Evolutionary conservation across 53 echinoderm and acorn worm species (phyloP).

Genomic region (Glandiceps talaboti): DNA sequence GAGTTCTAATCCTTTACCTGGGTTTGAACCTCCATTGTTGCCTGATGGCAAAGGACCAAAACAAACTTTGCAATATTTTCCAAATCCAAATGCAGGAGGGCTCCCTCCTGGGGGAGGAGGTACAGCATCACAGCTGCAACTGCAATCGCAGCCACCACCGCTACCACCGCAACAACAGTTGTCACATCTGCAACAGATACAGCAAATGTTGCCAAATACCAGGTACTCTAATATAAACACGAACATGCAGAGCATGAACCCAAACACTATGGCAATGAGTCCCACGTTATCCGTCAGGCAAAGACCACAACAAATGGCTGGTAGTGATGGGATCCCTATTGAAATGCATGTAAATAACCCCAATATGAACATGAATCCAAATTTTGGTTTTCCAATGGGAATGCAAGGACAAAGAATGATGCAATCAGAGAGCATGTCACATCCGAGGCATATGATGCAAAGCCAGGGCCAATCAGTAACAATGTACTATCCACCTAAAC

Average conservation of each 20-base stretch:
- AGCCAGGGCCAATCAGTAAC: neutral
- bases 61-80: slow-evolving; percentile 98
- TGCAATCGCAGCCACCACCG: neutral
- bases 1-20: neutral
- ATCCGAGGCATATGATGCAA: neutral
- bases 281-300: neutral
- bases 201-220: neutral
- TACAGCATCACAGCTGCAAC: neutral
- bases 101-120: neutral
- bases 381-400: neutral
- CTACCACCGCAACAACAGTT: neutral
- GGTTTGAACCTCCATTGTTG: slow-evolving; percentile 84
- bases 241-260: neutral
- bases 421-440: neutral
- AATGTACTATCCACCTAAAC: neutral
- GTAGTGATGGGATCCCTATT: neutral
- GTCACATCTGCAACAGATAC: neutral
- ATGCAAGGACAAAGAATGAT: neutral
- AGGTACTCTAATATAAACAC: neutral
- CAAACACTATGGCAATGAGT: neutral
- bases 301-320: neutral
- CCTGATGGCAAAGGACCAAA: slow-evolving; percentile 98
- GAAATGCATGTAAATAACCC: neutral
- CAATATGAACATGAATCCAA: neutral
- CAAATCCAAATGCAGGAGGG: slow-evolving; percentile 27